Evolutionary conservation across 92 coral and sea anemone species (phyloP).

Genomic region (Palythoa caribaeorum): DNA sequence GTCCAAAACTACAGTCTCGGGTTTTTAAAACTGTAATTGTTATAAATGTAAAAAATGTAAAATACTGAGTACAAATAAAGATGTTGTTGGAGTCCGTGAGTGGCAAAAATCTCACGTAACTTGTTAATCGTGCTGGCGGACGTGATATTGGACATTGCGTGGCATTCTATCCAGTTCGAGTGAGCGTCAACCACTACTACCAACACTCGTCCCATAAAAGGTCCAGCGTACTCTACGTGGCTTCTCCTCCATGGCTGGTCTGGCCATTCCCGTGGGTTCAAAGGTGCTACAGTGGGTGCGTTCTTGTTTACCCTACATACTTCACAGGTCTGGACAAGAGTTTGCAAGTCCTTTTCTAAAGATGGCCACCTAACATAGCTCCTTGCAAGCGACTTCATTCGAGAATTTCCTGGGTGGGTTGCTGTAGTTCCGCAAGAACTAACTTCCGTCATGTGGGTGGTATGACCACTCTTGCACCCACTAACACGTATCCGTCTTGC

Average conservation of each 20-base stretch:
- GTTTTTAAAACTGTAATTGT: too few species aligned
- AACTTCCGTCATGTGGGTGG: conserved; percentile 29
- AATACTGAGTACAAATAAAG: too few species aligned
- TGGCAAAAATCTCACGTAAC: conserved; percentile 17
- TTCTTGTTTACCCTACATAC: conserved; percentile 38
- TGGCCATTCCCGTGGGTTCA: conserved; percentile 59
- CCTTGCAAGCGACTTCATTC: conserved; percentile 36
- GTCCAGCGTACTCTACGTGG: conserved; percentile 46
- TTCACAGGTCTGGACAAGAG: conserved; percentile 33
- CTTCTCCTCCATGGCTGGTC: conserved; percentile 38
- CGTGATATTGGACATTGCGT: background rate
- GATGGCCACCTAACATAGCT: conserved; percentile 60
- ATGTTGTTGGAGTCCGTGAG: conserved; percentile 48
- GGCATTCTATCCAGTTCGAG: conserved; percentile 44
- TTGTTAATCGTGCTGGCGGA: conserved; percentile 34
- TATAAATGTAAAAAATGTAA: too few species aligned
- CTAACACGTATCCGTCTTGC: conserved; percentile 46
- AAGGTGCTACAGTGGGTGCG: conserved; percentile 32
- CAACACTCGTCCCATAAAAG: conserved; percentile 42
- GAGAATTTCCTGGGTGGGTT: conserved; percentile 39
- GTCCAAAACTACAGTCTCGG: conserved; percentile 30
- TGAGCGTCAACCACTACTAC: conserved; percentile 44
- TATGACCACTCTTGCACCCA: conserved; percentile 47
- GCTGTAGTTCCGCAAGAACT: conserved; percentile 41
- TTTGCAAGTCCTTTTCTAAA: conserved; percentile 38